phyloP scores from a whole-genome alignment of 1,140 invertebrate genomes.

The Belonocnema kinseyi region DNA sequence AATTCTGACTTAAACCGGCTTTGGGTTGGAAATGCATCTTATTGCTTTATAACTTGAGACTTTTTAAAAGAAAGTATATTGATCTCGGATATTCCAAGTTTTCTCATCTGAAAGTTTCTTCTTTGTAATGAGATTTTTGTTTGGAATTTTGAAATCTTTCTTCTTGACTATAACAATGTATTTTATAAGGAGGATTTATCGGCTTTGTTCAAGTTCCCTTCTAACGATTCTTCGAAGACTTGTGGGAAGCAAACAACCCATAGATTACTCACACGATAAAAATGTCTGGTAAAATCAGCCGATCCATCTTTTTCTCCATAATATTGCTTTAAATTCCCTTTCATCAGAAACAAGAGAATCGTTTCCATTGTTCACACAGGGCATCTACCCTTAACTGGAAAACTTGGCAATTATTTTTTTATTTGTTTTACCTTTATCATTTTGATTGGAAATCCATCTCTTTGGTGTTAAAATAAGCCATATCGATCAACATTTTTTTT shows the following conservation, averaged over 20 bases:
- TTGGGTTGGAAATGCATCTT: neutral
- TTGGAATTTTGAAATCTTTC: constrained; percentile 11
- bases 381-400: too few species aligned
- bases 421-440: too few species aligned
- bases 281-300: constrained; percentile 6
- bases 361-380: too few species aligned
- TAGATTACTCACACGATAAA: neutral
- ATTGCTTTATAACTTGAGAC: constrained; percentile 14
- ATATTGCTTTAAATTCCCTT: neutral
- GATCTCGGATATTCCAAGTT: constrained; percentile 19
- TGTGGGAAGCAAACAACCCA: constrained; percentile 1
- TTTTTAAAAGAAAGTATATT: neutral
- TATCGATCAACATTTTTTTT: too few species aligned
- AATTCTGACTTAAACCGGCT: constrained; percentile 13
- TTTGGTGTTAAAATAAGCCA: too few species aligned
- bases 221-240: neutral
- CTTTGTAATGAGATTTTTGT: constrained; percentile 19
- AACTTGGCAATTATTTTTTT: too few species aligned
- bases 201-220: neutral
- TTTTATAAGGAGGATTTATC: neutral
- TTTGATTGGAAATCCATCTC: too few species aligned
- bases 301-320: neutral
- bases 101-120: constrained; percentile 27
- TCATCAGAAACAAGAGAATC: too few species aligned
- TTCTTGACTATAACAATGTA: neutral